Evolutionary conservation across 2,888 invertebrate genomes (phyloP).

Genomic region (Microchrysa polita): DNA sequence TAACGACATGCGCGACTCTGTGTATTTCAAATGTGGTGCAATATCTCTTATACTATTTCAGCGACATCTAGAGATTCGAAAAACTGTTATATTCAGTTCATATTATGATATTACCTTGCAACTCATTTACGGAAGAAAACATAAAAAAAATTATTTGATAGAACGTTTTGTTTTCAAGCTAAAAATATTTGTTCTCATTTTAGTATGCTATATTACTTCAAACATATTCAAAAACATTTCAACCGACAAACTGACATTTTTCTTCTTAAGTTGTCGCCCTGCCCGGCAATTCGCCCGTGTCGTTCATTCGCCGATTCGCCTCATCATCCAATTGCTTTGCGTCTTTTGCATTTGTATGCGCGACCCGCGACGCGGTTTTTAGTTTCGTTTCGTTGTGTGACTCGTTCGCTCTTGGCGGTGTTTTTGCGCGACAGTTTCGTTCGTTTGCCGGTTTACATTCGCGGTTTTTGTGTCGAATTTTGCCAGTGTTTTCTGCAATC

Average conservation of each 20-base stretch:
- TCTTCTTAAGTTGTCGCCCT: background rate
- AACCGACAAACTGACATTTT: constrained; percentile 12
- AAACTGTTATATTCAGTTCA: too few species aligned
- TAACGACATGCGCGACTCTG: too few species aligned
- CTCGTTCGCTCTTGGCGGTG: constrained; percentile 11
- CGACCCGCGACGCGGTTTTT: background rate
- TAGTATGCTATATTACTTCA: too few species aligned
- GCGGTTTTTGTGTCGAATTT: background rate
- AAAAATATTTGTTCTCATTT: too few species aligned
- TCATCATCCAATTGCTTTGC: background rate
- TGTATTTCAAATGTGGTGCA: too few species aligned
- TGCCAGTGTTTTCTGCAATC: background rate
- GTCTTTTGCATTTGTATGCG: constrained; percentile 4
- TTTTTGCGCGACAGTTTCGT: background rate
- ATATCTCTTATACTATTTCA: too few species aligned
- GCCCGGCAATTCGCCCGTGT: background rate
- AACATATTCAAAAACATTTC: too few species aligned
- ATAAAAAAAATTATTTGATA: too few species aligned
- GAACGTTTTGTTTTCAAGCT: too few species aligned
- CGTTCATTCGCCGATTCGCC: background rate
- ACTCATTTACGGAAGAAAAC: too few species aligned
- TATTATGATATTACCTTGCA: too few species aligned
- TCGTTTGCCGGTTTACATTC: background rate
- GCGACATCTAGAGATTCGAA: too few species aligned
- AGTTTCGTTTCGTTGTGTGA: constrained; percentile 16